Conservation (phyloP, 2,888 invertebrate species). For the Gari tellinella region DNA sequence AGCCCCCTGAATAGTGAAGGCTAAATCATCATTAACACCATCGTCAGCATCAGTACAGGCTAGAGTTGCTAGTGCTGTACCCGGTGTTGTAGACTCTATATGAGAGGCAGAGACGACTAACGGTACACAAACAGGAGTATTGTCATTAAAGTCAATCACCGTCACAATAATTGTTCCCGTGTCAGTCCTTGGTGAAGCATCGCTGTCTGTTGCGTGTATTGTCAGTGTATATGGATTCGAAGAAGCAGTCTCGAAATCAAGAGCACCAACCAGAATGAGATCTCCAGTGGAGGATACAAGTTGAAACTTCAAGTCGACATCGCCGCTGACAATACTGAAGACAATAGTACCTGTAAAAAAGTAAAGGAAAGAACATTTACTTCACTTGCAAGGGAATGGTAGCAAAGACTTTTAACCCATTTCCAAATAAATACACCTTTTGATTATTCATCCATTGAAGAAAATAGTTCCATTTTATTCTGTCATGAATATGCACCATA, state of each 20-base stretch:
- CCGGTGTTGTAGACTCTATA: conserved; percentile 50
- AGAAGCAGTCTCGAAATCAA: conserved; percentile 72
- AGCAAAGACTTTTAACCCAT: too few species aligned
- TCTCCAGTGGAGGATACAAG: conserved; percentile 65
- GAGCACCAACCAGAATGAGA: conserved; percentile 56
- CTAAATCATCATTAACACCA: conserved; percentile 47
- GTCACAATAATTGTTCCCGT: conserved; percentile 87
- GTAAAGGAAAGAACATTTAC: too few species aligned
- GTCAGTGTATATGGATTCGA: conserved; percentile 62
- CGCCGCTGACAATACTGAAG: conserved; percentile 59
- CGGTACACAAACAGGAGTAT: conserved; percentile 65
- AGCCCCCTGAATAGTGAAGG: conserved; percentile 45
- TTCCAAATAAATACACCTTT: too few species aligned
- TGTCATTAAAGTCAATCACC: conserved; percentile 92
- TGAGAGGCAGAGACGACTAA: conserved; percentile 57
- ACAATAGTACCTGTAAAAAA: conserved; percentile 37
- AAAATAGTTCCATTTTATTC: too few species aligned
- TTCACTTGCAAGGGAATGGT: too few species aligned
- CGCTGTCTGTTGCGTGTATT: conserved; percentile 55
- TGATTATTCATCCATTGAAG: too few species aligned
- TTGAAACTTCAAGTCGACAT: conserved; percentile 59
- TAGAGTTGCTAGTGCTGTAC: conserved; percentile 89
- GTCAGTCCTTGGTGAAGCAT: conserved; percentile 84
- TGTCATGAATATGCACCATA: too few species aligned
- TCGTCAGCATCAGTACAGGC: conserved; percentile 85